Conservation (phyloP, 1,140 invertebrate genomes). For the Brachionus calyciflorus region DNA sequence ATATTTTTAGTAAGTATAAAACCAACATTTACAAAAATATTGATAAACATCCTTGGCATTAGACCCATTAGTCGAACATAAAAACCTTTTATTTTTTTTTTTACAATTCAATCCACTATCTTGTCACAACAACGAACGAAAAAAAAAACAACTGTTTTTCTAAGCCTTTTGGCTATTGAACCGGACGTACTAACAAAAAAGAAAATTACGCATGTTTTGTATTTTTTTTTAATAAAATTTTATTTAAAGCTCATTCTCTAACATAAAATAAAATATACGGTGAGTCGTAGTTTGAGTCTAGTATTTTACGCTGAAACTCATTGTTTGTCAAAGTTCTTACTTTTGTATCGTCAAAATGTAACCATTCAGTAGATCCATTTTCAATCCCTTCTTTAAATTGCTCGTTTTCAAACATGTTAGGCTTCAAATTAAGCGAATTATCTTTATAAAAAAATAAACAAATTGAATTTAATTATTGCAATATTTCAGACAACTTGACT, state of each 20-base stretch:
- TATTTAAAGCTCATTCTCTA: slow-evolving; percentile 16
- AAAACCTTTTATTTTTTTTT: neutral
- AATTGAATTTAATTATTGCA: no score
- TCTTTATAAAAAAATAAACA: neutral
- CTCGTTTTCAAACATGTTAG: neutral
- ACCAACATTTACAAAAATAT: no score
- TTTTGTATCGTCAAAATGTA: slow-evolving; percentile 39
- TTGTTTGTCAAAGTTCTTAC: slow-evolving; percentile 23
- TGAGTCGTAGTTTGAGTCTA: slow-evolving; percentile 37
- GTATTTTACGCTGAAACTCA: slow-evolving; percentile 40
- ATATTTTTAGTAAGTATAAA: slow-evolving; percentile 23
- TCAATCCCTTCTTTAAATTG: neutral
- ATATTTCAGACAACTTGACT: no score
- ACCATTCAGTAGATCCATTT: neutral
- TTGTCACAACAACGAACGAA: slow-evolving; percentile 16
- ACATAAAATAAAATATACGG: slow-evolving; percentile 29
- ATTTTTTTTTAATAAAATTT: no score
- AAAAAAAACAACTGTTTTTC: slow-evolving; percentile 19
- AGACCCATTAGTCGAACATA: no score
- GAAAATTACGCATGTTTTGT: no score
- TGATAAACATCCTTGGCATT: no score
- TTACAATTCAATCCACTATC: neutral
- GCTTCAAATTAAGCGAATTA: neutral
- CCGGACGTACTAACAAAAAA: no score
- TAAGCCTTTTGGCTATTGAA: no score